A percentile compares a stretch with the other conserved stretches of the same genome.
These are phyloP conservation scores for Apostichopus leukothele DNA, from an alignment of 53 echinoderm and acorn worm species.

Conservation along the genomic window DNA sequence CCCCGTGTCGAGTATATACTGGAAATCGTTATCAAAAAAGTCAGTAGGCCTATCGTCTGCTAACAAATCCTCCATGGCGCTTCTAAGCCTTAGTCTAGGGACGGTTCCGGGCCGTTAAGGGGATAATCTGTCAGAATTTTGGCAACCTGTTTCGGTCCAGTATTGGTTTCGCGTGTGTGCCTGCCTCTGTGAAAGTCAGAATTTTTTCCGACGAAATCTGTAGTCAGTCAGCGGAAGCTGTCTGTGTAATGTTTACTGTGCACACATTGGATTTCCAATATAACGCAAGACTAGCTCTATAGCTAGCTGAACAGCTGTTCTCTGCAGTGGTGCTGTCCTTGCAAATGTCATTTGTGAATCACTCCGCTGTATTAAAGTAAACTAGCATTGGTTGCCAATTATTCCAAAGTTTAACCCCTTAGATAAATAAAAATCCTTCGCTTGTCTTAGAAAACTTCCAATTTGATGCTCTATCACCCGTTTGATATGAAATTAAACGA, in stretches of 20 bases:
- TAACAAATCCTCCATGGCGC: slow-evolving; percentile 91
- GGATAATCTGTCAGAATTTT: slow-evolving; percentile 79
- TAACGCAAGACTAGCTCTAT: background rate
- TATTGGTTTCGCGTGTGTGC: slow-evolving; percentile 31
- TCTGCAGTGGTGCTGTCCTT: background rate
- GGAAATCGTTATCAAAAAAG: slow-evolving; percentile 80
- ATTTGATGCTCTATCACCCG: no score
- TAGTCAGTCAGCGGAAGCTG: slow-evolving; percentile 6
- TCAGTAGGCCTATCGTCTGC: slow-evolving; percentile 85
- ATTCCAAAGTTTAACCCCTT: background rate
- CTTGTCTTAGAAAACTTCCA: no score
- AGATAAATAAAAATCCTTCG: no score
- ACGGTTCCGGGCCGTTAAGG: slow-evolving; percentile 90
- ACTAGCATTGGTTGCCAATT: background rate
- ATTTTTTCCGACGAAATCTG: background rate
- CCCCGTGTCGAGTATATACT: slow-evolving; percentile 90
- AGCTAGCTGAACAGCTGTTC: slow-evolving; percentile 6
- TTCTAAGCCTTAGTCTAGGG: slow-evolving; percentile 87
- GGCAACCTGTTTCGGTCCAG: slow-evolving; percentile 32
- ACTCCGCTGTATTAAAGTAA: background rate
- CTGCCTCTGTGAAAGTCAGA: slow-evolving; percentile 25
- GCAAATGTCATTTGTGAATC: background rate
- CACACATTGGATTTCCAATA: background rate
- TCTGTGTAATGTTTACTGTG: slow-evolving; percentile 3
- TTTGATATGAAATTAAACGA: no score